Evolutionary conservation across 2,113 vertebrate genomes (phyloP).

Genomic region (Alces alces): DNA sequence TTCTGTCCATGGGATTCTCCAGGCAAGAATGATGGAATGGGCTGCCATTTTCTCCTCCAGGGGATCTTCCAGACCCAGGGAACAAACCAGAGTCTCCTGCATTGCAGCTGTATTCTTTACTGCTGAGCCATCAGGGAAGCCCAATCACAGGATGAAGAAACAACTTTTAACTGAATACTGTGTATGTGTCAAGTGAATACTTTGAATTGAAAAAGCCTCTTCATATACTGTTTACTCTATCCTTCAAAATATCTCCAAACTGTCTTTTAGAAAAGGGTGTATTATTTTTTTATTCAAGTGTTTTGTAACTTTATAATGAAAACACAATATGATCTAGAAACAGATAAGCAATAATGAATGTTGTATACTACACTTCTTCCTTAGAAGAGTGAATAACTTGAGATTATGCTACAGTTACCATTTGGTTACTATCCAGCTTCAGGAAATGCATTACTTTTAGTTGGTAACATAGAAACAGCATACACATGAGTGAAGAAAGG

Average conservation of each 20-base stretch:
- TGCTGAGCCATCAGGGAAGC: neutral
- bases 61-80: neutral
- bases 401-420: neutral
- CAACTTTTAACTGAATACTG: neutral
- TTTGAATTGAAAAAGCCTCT: neutral
- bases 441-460: slow-evolving; percentile 5
- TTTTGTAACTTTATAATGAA: slow-evolving; percentile 4
- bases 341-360: neutral
- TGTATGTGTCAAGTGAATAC: neutral
- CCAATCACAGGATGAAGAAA: neutral
- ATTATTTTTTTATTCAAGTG: neutral
- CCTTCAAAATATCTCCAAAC: slow-evolving; percentile 10
- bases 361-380: neutral
- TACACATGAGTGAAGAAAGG: neutral
- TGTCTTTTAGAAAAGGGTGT: neutral
- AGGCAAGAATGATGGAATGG: neutral
- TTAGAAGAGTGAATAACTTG: neutral
- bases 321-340: neutral
- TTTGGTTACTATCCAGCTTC: neutral
- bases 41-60: neutral
- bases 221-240: neutral
- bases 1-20: neutral
- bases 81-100: neutral
- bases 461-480: neutral
- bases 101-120: neutral